These are phyloP conservation scores for Apis dorsata DNA, from an alignment of 1,140 invertebrate genomes.

Conservation along the genomic window DNA sequence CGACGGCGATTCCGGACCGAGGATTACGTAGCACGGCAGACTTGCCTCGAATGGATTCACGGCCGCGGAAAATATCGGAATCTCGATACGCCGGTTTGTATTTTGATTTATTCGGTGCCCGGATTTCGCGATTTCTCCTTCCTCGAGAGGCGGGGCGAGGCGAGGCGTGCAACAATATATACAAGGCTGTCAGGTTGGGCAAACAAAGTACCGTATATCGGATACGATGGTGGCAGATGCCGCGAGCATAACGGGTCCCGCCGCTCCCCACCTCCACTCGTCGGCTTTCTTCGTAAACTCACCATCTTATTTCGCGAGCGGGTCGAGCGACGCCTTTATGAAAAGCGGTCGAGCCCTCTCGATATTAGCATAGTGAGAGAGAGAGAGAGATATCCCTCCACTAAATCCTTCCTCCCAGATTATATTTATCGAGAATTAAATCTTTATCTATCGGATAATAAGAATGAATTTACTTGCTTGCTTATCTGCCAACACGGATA, in stretches of 20 bases:
- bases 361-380: slow-evolving; percentile 63
- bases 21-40: not conserved
- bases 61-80: slow-evolving; percentile 30
- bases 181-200: slow-evolving; percentile 43
- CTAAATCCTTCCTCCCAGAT: too few species aligned
- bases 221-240: slow-evolving; percentile 70
- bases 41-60: slow-evolving; percentile 12
- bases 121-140: slow-evolving; percentile 28
- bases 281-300: slow-evolving; percentile 44
- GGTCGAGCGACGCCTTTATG: slow-evolving; percentile 64
- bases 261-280: not conserved
- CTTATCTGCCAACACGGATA: too few species aligned
- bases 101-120: slow-evolving; percentile 73
- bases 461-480: too few species aligned
- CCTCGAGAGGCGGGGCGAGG: slow-evolving; percentile 14
- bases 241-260: slow-evolving; percentile 64
- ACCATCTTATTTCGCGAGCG: slow-evolving; percentile 65
- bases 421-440: not conserved
- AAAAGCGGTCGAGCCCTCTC: slow-evolving; percentile 45
- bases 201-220: slow-evolving; percentile 73
- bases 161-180: slow-evolving; percentile 9
- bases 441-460: too few species aligned
- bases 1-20: not conserved
- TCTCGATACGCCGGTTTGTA: slow-evolving; percentile 46
- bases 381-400: not conserved